Base-by-base conservation (phyloP, 2,797 vertebrate species). In the Phrynocephalus guinanensis region DNA sequence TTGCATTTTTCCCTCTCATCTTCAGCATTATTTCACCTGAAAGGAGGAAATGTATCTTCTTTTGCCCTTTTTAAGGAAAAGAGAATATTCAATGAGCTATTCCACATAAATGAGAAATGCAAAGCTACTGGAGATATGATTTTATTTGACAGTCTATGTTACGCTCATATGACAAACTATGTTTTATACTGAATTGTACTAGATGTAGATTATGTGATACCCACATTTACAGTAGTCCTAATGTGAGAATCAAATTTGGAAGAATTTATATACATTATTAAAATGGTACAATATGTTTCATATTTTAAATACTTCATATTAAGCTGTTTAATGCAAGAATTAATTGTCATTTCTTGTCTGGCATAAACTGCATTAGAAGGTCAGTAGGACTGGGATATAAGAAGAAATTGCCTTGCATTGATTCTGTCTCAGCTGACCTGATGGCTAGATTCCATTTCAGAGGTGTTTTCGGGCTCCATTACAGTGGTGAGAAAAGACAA, bases 21-120 rank as follows among this genome's bases (percentile, higher is more conserved):
- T 90, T 91, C 10, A 83, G 6, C 30, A 18, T 4, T 26, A 66
- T 91, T 90, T 93, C 84, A 88, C 1, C n/a, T 63, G 88, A 60
- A 87, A 87, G 38, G 67, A 52, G 73, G 86, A 3, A 66, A 18
- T n/a, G 38, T 82, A 60, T 44, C 38, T 44, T 44, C 38, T 44
- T 44, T 44, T 5, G 38, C 38, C 3, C 38, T 28, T 48, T 52
- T 89, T 68, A 81, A 70, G 83, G 66, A 38, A 56, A 79, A 88
- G 48, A 60, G 44, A 75, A 44, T 48, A 56, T 68, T 71, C n/a
- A 66, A 4, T 68, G n/a, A 75, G 70, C 60, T 30, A 52, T 52
- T 52, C 77, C 16, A 15, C 44, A 70, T 56, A 48, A 81, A 75
- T 83, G 13, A 79, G 60, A 83, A 50, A 15, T 70, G 1, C 38